Percentiles rank a stretch among this genome's conserved stretches.
Evolutionary conservation across 2,888 invertebrate genomes (phyloP).

Genomic region (Itoplectis maculator): DNA sequence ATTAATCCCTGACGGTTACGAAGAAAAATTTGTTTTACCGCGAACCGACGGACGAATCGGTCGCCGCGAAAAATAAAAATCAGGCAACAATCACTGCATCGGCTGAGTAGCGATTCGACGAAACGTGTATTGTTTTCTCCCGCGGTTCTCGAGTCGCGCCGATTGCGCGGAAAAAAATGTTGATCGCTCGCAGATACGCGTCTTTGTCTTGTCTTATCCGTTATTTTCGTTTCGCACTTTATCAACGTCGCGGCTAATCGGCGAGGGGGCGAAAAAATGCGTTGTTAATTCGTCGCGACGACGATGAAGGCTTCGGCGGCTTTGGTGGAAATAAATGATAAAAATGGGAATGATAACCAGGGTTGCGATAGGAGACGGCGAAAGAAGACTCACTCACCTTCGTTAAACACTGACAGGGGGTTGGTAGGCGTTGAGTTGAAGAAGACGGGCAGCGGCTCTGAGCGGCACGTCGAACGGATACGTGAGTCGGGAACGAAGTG

Average conservation of each 20-base stretch:
- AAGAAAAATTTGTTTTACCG: neutral
- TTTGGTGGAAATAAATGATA: too few species aligned
- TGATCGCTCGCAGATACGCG: too few species aligned
- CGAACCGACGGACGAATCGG: neutral
- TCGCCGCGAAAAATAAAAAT: neutral
- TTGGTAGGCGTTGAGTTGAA: slow-evolving; percentile 47
- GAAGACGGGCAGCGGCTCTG: slow-evolving; percentile 39
- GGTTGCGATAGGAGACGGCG: slow-evolving; percentile 1
- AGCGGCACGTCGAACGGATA: slow-evolving; percentile 73
- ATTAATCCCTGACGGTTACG: neutral
- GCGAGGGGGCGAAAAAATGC: neutral
- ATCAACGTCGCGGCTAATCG: neutral
- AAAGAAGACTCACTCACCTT: slow-evolving; percentile 56
- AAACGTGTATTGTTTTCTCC: too few species aligned
- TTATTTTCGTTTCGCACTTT: neutral
- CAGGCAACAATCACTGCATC: too few species aligned
- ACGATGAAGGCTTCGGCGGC: too few species aligned
- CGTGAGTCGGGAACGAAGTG: slow-evolving; percentile 81
- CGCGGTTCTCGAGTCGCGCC: too few species aligned
- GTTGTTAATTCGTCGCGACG: too few species aligned
- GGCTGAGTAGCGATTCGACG: too few species aligned
- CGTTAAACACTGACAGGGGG: slow-evolving; percentile 45
- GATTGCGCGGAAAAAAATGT: too few species aligned
- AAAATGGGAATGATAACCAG: neutral
- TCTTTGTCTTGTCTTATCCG: too few species aligned